Percentiles rank a stretch among this genome's conserved stretches.
Conservation (phyloP, 2,797 vertebrate species). For the Muscicapa striata region DNA sequence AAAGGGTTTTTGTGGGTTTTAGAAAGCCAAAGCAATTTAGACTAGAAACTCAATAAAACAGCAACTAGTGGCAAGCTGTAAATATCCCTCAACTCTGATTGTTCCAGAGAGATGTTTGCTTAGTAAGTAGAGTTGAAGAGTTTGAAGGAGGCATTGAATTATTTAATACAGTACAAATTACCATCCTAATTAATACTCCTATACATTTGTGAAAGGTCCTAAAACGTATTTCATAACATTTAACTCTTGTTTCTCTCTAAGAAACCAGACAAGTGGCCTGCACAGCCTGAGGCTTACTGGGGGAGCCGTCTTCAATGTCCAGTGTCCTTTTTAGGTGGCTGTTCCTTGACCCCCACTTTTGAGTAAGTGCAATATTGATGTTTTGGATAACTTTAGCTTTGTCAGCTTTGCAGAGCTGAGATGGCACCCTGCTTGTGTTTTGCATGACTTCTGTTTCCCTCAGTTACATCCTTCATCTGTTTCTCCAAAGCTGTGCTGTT, state of each 20-base stretch:
- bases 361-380: neutral
- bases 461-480: neutral
- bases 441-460: neutral
- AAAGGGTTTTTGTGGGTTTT: neutral
- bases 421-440: neutral
- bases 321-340: neutral
- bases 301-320: neutral
- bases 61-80: neutral
- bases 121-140: neutral
- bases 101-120: neutral
- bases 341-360: neutral
- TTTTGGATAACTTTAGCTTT: neutral
- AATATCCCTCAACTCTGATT: neutral
- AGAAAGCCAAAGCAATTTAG: neutral
- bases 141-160: neutral
- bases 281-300: fast-evolving
- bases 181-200: neutral
- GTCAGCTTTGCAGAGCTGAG: neutral
- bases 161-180: neutral
- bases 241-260: neutral
- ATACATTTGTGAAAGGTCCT: neutral
- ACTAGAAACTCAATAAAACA: neutral
- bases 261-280: neutral
- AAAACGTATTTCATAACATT: neutral
- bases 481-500: neutral